phyloP scores from a whole-genome alignment of 2,888 invertebrate genomes.

The Hypsopygia costalis region DNA sequence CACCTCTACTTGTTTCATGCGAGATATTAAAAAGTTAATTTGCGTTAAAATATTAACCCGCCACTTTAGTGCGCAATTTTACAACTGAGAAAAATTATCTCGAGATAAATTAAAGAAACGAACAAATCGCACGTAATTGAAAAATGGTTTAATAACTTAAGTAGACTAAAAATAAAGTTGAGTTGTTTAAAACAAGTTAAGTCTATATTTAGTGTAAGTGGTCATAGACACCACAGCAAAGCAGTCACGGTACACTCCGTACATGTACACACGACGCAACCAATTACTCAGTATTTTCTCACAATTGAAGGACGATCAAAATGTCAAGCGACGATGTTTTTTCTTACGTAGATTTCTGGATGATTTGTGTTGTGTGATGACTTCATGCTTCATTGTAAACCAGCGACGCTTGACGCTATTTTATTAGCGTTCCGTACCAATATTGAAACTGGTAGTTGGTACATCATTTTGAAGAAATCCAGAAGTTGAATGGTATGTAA shows the following conservation, averaged over 20 bases:
- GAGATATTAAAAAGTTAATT: conserved; percentile 6
- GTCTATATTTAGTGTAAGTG: conserved; percentile 10
- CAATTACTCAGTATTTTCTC: conserved; percentile 16
- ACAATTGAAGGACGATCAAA: conserved; percentile 36
- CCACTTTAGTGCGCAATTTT: conserved; percentile 1
- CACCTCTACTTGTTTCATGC: too few species aligned
- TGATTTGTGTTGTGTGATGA: conserved; percentile 43
- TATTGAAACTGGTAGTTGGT: too few species aligned
- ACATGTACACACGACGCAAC: not conserved
- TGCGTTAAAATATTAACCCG: not conserved
- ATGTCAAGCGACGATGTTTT: conserved; percentile 16
- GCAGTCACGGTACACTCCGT: not conserved
- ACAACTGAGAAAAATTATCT: conserved; percentile 1
- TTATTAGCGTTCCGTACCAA: conserved; percentile 26
- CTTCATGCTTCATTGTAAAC: conserved; percentile 47
- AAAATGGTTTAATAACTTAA: conserved; percentile 11
- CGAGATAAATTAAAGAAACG: conserved; percentile 1
- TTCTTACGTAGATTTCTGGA: conserved; percentile 15
- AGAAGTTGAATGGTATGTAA: too few species aligned
- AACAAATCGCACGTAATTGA: conserved; percentile 9
- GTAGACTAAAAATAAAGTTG: conserved; percentile 7
- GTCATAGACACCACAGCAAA: conserved; percentile 8
- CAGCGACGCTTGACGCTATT: conserved; percentile 36
- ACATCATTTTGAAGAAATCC: too few species aligned
- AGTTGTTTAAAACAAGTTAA: conserved; percentile 10